Evolutionary conservation across 2,888 invertebrate species (phyloP).

Genomic region (Ptychoptera albimana): DNA sequence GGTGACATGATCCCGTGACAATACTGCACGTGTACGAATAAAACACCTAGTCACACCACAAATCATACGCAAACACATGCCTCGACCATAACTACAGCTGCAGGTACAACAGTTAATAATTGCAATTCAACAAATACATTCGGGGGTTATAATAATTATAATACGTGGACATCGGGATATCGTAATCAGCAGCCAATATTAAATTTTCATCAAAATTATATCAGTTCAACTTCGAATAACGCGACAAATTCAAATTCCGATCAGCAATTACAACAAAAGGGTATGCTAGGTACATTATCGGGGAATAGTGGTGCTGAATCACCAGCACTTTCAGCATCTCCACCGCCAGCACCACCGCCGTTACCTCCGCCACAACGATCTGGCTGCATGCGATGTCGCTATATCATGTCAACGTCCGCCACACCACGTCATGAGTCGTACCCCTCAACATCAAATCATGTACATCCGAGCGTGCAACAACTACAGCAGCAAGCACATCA

Average conservation of each 20-base stretch:
- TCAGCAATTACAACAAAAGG: neutral
- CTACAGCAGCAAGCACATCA: slow-evolving; percentile 1
- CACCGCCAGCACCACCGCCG: slow-evolving; percentile 13
- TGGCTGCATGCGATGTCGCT: slow-evolving; percentile 1
- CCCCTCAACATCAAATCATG: too few species aligned
- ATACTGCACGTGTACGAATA: slow-evolving; percentile 2
- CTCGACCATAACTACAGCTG: neutral
- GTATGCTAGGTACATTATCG: neutral
- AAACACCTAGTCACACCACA: neutral
- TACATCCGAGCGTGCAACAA: too few species aligned
- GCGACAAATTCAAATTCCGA: neutral
- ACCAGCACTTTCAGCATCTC: slow-evolving; percentile 10
- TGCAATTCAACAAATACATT: neutral
- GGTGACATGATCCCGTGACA: slow-evolving; percentile 4
- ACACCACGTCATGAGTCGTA: neutral
- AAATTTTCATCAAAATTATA: slow-evolving; percentile 11
- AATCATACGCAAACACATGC: neutral
- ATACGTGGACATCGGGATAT: slow-evolving; percentile 7
- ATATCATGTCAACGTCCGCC: neutral
- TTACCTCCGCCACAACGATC: slow-evolving; percentile 8
- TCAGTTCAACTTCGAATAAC: slow-evolving; percentile 1
- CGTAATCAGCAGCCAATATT: slow-evolving; percentile 12
- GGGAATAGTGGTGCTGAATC: slow-evolving; percentile 2
- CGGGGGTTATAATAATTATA: neutral
- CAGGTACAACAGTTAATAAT: neutral